A percentile compares a stretch with the other conserved stretches of the same genome.
Conservation (phyloP, 2,113 vertebrate genomes). For the Mastomys natalensis region DNA sequence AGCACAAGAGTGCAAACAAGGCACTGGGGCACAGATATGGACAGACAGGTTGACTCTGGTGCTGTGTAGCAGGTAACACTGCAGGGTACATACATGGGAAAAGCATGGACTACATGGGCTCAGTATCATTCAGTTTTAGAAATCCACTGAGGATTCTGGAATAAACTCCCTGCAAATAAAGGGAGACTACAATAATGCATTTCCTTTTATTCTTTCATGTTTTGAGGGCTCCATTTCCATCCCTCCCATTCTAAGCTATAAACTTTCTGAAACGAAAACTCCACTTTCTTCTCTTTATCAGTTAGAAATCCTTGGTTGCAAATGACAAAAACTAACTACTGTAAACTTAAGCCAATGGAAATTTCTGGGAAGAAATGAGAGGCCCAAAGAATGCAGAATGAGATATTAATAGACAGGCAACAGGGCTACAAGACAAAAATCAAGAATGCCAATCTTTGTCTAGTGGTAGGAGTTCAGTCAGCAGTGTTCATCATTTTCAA, state of each 20-base stretch:
- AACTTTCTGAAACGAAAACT: neutral
- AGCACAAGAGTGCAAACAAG: neutral
- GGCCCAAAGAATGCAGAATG: neutral
- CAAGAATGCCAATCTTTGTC: neutral
- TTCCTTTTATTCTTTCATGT: neutral
- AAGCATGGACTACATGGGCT: neutral
- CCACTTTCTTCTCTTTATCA: neutral
- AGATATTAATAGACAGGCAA: neutral
- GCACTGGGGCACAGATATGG: neutral
- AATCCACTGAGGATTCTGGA: neutral
- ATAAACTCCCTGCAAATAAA: neutral
- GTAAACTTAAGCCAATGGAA: neutral
- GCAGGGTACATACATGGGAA: no score
- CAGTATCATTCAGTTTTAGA: no score
- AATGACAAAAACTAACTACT: neutral
- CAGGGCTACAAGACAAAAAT: neutral
- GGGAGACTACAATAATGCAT: no score
- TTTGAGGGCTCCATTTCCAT: neutral
- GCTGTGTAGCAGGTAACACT: neutral
- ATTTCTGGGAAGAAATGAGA: neutral
- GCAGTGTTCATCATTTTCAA: neutral
- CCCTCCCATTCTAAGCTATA: neutral
- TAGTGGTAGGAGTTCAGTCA: accelerated
- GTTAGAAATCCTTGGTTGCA: neutral
- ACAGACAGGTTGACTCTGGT: neutral